phyloP scores from a whole-genome alignment of 2,797 vertebrate genomes.

The Chiloscyllium punctatum region DNA sequence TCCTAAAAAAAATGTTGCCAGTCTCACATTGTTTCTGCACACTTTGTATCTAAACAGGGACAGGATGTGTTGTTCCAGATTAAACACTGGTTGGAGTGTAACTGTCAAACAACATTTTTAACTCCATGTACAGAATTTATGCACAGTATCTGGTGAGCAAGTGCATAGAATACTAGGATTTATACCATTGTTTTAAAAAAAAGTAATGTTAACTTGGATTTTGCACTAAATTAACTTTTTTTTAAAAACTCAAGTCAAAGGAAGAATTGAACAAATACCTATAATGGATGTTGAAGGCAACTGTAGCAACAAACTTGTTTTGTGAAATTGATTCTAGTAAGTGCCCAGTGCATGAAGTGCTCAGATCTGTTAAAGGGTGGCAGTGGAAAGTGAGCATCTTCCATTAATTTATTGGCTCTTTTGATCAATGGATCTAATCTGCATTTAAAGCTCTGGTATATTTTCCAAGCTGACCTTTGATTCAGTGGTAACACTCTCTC shows the following conservation, averaged over 20 bases:
- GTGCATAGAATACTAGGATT: background rate
- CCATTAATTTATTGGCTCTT: background rate
- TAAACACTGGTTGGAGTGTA: background rate
- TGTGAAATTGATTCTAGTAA: background rate
- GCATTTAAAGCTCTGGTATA: background rate
- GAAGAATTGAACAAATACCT: background rate
- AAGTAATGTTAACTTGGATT: background rate
- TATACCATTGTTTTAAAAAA: background rate
- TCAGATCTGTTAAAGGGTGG: background rate
- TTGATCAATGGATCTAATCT: background rate
- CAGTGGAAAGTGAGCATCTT: background rate
- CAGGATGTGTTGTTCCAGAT: conserved; percentile 14
- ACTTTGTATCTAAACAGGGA: background rate
- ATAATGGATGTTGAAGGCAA: background rate
- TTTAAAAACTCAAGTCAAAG: background rate
- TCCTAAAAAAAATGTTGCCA: background rate
- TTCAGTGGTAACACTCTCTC: no score
- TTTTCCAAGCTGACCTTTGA: background rate
- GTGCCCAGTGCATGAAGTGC: background rate
- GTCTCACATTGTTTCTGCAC: background rate
- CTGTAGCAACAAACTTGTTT: background rate
- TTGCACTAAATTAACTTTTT: background rate
- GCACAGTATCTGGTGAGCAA: background rate
- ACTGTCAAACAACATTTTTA: background rate
- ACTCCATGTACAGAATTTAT: background rate